A percentile compares a stretch with the other conserved stretches of the same genome.
These are phyloP conservation scores for Eriocheir sinensis DNA, from an alignment of 1,140 invertebrate genomes.

Conservation along the genomic window DNA sequence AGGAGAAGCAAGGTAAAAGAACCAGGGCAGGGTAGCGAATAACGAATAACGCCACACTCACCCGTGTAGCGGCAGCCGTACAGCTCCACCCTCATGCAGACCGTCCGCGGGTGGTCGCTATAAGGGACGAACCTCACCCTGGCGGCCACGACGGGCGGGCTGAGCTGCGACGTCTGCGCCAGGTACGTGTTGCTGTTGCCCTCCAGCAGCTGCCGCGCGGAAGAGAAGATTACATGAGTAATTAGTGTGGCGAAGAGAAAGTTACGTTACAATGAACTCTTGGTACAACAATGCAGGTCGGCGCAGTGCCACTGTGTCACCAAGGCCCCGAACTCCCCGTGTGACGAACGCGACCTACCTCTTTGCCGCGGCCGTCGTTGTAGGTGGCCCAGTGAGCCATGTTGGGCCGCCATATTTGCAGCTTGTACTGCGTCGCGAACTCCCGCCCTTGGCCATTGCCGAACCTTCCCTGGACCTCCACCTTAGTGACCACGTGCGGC, in stretches of 20 bases:
- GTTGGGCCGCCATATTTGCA: conserved; percentile 91
- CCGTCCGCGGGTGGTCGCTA: conserved; percentile 47
- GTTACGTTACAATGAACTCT: not conserved
- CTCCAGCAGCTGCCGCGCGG: conserved; percentile 30
- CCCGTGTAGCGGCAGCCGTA: conserved; percentile 55
- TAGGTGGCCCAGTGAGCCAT: conserved; percentile 54
- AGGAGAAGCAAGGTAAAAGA: not conserved
- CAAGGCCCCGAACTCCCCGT: not conserved
- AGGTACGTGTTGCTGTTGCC: conserved; percentile 54
- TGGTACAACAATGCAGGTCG: not conserved
- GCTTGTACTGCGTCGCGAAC: conserved; percentile 47
- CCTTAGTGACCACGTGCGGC: conserved; percentile 82
- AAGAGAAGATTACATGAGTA: not conserved
- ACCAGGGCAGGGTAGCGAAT: not conserved
- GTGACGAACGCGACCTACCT: conserved; percentile 17
- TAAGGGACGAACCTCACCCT: conserved; percentile 57
- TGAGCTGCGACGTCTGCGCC: conserved; percentile 51
- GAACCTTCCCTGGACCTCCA: conserved; percentile 95
- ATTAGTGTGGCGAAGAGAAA: not conserved
- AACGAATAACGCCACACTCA: not conserved
- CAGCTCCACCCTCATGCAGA: conserved; percentile 49
- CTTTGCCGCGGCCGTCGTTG: conserved; percentile 43
- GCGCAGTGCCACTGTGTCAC: not conserved
- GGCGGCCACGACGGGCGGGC: conserved; percentile 46
- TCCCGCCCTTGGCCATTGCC: conserved; percentile 87